Evolutionary conservation across 2,113 vertebrate species (phyloP), one percentile per base, ranked within the genome.

Genomic region (Ploceus nigricollis): DNA sequence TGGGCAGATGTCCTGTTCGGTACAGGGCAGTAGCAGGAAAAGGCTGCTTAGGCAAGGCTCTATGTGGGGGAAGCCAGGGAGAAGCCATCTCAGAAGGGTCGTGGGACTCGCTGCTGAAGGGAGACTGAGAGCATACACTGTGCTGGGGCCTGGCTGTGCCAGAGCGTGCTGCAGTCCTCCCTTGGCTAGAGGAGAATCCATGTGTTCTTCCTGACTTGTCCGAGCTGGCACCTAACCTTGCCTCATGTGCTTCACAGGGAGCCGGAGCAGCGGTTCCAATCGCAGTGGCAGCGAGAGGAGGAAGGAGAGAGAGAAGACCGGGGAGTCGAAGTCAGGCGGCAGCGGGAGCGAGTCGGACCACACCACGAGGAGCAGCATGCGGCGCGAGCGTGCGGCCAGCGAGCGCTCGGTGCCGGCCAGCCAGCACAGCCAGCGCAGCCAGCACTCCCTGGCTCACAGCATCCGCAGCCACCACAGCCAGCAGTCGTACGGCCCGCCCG

Each of bases 181-280:
- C 15, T 54, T 53, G 63, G 23, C 30, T 28, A 2, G 58, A 58
- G 51, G 11, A 87, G 37, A 44, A 18, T 70, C 42, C 56, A 13
- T 70, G 39, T 2, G 2, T 75, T 82, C 15, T 63, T 70, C 63
- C 47, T 20, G 30, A 19, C 31, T 60, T 37, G 9, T 64, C 51
- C 2, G 7, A 39, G 25, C 63, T 44, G 13, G 61, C 2, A 0
- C 50, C 75, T 94, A 57, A 92, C 40, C 23, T 61, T 50, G 44
- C 70, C 53, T 53, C 0, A 0, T 73, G 45, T 9, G 25, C 50
- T 60, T 87, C 0, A 1, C 97, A 99, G 99, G 99, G 95, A 99
- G 98, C 93, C 98, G 98, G 65, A 99, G 99, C 98, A 99, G 99
- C 3, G 98, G 98, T 48, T 99, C 99, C 3, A 99, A 99, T 97